A percentile compares a stretch with the other conserved stretches of the same genome.
phyloP scores from a whole-genome alignment of 2,113 vertebrate species.

The Phaetusa simplex region DNA sequence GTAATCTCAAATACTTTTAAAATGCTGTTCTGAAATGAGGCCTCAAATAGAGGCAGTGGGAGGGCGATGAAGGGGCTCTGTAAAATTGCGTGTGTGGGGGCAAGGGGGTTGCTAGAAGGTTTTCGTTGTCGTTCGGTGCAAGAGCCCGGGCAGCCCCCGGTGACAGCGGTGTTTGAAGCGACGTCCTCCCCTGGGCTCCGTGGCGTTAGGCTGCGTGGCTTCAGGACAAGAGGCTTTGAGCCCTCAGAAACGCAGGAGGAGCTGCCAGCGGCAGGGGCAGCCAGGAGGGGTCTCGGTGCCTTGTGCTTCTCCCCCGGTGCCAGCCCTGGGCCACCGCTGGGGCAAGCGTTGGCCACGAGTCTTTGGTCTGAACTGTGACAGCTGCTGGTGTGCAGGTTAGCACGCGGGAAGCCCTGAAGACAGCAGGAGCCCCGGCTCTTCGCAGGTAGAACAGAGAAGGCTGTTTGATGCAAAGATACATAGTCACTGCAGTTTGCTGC shows the following conservation, averaged over 20 bases:
- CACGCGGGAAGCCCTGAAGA: background rate
- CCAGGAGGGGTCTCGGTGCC: background rate
- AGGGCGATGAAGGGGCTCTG: background rate
- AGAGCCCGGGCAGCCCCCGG: background rate
- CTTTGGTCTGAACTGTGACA: background rate
- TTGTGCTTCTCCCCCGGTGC: too few species aligned
- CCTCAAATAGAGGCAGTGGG: background rate
- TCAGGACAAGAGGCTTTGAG: fast-evolving
- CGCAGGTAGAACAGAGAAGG: background rate
- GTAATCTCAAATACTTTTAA: background rate
- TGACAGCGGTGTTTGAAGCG: background rate
- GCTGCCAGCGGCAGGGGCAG: background rate
- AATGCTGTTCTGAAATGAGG: background rate
- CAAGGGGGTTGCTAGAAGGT: background rate
- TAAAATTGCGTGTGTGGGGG: too few species aligned
- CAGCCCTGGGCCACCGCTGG: too few species aligned
- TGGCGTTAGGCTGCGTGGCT: background rate
- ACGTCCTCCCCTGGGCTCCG: fast-evolving
- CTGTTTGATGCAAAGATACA: background rate
- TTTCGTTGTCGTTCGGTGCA: background rate
- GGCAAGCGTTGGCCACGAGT: fast-evolving
- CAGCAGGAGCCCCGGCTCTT: background rate
- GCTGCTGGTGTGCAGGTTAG: too few species aligned
- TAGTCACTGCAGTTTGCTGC: fast-evolving
- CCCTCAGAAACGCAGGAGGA: background rate